A percentile compares a stretch with the other conserved stretches of the same genome.
These are phyloP conservation scores for Semicossyphus pulcher DNA, from an alignment of 2,113 vertebrate genomes.

Conservation along the genomic window DNA sequence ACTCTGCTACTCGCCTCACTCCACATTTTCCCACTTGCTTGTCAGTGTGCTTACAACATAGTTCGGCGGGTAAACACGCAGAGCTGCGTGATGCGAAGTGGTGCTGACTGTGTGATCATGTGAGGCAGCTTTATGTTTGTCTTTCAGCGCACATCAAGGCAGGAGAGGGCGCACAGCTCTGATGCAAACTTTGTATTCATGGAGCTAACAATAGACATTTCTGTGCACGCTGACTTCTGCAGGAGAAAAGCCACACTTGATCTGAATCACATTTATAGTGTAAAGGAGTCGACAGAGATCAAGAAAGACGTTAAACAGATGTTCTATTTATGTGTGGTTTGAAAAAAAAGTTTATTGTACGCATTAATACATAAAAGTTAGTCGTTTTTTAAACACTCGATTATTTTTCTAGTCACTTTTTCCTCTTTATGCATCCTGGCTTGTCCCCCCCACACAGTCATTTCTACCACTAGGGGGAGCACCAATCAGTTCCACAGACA, in stretches of 20 bases:
- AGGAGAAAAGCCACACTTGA: no score
- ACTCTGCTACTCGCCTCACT: slow-evolving; percentile 24
- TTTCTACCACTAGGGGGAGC: slow-evolving; percentile 45
- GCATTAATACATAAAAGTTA: no score
- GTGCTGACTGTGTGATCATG: slow-evolving; percentile 44
- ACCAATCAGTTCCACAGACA: slow-evolving; percentile 4
- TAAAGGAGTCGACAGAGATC: not conserved
- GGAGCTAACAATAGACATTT: not conserved
- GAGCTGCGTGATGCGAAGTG: slow-evolving; percentile 10
- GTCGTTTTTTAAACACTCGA: no score
- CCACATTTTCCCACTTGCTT: slow-evolving; percentile 12
- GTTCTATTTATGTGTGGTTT: no score
- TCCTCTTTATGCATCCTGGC: not conserved
- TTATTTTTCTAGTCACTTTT: not conserved
- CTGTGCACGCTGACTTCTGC: not conserved
- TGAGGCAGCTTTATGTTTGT: slow-evolving; percentile 10
- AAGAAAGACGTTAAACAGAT: no score
- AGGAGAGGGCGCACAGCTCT: not conserved
- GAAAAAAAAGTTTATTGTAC: no score
- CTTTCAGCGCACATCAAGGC: slow-evolving; percentile 28
- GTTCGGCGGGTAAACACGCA: slow-evolving; percentile 45
- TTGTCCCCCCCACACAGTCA: not conserved
- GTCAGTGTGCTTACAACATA: slow-evolving; percentile 58
- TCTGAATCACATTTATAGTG: not conserved
- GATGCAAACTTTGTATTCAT: slow-evolving; percentile 18